Evolutionary conservation across 1,140 invertebrate species (phyloP), one percentile per base, ranked within the genome.

Genomic region (Scaptomyza montana): DNA sequence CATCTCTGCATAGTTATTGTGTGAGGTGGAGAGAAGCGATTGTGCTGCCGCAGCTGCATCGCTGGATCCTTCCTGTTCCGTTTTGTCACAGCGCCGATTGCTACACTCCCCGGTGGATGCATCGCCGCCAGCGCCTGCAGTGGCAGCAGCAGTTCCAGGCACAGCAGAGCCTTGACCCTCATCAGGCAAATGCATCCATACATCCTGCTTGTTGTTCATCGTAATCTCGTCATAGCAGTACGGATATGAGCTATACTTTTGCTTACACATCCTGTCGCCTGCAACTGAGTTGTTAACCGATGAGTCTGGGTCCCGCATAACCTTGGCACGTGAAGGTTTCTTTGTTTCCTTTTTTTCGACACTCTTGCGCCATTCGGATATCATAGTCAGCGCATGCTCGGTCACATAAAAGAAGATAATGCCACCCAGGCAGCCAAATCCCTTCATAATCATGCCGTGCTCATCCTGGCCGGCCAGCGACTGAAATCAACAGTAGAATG

Each of bases 381-480:
- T 93, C 73, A 97, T 93, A 5, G 95, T 96, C 21, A 98, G 92
- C 2, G 96, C 94, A 90, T 96, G 96, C 90, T 98, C 97, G 8
- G 95, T 96, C 60, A 97, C 94, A 91, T 98, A 98, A 92, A 98
- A 98, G 87, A 97, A 94, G 2, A 96, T 95, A n/a, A 98, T 94
- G 13, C 96, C 96, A 21, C 95, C 77, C 93, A 98, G 95, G 8
- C 96, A 96, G 0, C 95, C 94, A 13, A 98, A 91, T 6, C 97
- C 97, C 91, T 97, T 97, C 94, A 95, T 97, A 91, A 97, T 95
- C 70, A 96, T 95, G 87, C 89, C 93, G 74, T 71, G 89, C 72
- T 87, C 89, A 47, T 72, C 75, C 74, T 78, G 80, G 19, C 81
- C 81, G 30, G 90, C 85, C 47, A 91, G 53, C 9, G 90, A 86